A percentile compares a stretch with the other conserved stretches of the same genome.
phyloP scores from a whole-genome alignment of 2,113 vertebrate genomes.

The Cephalopholis sonnerati region DNA sequence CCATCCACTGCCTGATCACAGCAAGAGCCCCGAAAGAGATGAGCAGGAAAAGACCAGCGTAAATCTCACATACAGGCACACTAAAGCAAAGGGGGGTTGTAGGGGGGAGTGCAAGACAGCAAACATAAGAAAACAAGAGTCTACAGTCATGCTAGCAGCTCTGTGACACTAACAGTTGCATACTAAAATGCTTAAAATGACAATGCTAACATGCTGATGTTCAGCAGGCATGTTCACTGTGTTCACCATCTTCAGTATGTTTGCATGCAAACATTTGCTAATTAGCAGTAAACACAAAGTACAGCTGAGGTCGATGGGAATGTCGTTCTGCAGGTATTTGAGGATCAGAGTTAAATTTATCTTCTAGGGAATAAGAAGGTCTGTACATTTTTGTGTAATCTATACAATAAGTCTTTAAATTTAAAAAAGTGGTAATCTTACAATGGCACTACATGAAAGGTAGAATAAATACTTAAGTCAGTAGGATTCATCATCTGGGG shows the following conservation, averaged over 20 bases:
- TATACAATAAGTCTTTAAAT: neutral
- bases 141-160: neutral
- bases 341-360: neutral
- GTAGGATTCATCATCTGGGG: neutral
- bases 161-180: neutral
- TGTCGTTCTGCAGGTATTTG: neutral
- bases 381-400: neutral
- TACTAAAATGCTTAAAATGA: neutral
- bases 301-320: neutral
- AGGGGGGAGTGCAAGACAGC: neutral
- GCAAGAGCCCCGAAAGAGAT: slow-evolving; percentile 53
- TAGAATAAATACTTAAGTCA: neutral
- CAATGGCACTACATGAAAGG: neutral
- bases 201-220: neutral
- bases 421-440: neutral
- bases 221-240: too few relatives aligned
- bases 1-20: slow-evolving; percentile 54
- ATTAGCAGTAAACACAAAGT: too few relatives aligned
- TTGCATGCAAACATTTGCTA: neutral
- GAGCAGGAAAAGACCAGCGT: slow-evolving; percentile 63
- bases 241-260: too few relatives aligned
- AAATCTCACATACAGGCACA: slow-evolving; percentile 58
- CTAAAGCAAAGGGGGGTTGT: slow-evolving; percentile 5
- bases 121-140: slow-evolving; percentile 25
- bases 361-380: neutral